A percentile compares a stretch with the other conserved stretches of the same genome.
phyloP scores from a whole-genome alignment of 1,140 invertebrate genomes.

The Drosophila subobscura region DNA sequence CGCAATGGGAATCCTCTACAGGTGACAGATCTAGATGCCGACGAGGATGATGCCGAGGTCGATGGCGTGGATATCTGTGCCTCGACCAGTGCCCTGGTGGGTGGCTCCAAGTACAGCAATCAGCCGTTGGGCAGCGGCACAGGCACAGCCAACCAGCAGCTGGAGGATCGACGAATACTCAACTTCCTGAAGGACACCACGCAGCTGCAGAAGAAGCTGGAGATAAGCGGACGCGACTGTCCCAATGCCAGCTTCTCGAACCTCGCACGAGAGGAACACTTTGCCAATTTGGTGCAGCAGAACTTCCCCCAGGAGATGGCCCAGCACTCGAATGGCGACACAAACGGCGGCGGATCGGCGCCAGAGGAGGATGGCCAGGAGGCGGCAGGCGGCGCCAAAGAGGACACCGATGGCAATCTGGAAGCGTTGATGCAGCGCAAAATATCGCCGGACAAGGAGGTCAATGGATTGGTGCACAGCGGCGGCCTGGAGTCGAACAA shows the following conservation, averaged over 20 bases:
- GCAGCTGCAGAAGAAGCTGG: constrained; percentile 81
- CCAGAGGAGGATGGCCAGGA: constrained; percentile 61
- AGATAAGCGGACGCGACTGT: constrained; percentile 77
- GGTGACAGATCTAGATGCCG: constrained; percentile 76
- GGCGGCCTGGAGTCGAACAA: constrained; percentile 30
- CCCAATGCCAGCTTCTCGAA: constrained; percentile 83
- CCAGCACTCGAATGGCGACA: constrained; percentile 36
- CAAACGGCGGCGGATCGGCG: constrained; percentile 38
- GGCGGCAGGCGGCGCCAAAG: constrained; percentile 22
- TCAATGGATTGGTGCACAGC: constrained; percentile 66
- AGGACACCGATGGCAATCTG: constrained; percentile 73
- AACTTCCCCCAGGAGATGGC: constrained; percentile 67
- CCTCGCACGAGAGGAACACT: constrained; percentile 81
- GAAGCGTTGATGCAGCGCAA: constrained; percentile 80
- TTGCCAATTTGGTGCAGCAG: constrained; percentile 82
- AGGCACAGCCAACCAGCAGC: constrained; percentile 64
- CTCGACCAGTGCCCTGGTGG: constrained; percentile 63
- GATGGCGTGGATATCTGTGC: constrained; percentile 64
- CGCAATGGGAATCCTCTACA: constrained; percentile 75
- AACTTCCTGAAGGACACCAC: constrained; percentile 83
- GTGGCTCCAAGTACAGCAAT: constrained; percentile 64
- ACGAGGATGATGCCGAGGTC: constrained; percentile 49
- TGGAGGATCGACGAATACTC: constrained; percentile 81
- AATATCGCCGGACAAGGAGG: constrained; percentile 78
- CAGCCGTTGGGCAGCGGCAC: constrained; percentile 26